These are phyloP conservation scores for Paraplagusia blochii DNA, from an alignment of 2,113 vertebrate species.

Conservation along the genomic window DNA sequence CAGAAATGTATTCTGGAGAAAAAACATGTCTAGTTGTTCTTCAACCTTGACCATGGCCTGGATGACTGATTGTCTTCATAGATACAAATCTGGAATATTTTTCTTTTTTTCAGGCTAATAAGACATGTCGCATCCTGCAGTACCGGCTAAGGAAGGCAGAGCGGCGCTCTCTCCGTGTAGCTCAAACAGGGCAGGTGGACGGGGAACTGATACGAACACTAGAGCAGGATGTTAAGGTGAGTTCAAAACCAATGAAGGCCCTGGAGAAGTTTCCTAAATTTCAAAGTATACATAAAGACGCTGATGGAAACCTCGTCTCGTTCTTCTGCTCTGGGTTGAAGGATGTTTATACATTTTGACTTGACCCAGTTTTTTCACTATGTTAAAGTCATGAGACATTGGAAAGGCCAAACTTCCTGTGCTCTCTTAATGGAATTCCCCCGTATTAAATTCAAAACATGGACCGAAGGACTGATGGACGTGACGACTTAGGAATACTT, in stretches of 20 bases:
- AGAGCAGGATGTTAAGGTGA: constrained; percentile 97
- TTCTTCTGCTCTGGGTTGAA: background rate
- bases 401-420: constrained; percentile 10
- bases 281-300: no score
- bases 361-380: constrained; percentile 20
- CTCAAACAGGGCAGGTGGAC: constrained; percentile 94
- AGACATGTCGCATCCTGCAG: constrained; percentile 97
- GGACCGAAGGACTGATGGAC: background rate
- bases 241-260: background rate
- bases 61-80: no score
- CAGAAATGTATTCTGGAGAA: no score
- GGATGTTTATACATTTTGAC: background rate
- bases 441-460: background rate
- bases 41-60: no score
- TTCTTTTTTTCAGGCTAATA: constrained; percentile 78
- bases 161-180: constrained; percentile 91
- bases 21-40: no score
- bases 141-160: constrained; percentile 95
- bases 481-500: background rate
- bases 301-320: background rate
- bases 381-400: constrained; percentile 9
- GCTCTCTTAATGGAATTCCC: constrained; percentile 23
- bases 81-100: background rate
- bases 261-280: no score
- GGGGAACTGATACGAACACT: constrained; percentile 90